Percentiles rank a stretch among this genome's conserved stretches.
Conservation (phyloP, 2,113 vertebrate species). For the Zosterops pallidus region DNA sequence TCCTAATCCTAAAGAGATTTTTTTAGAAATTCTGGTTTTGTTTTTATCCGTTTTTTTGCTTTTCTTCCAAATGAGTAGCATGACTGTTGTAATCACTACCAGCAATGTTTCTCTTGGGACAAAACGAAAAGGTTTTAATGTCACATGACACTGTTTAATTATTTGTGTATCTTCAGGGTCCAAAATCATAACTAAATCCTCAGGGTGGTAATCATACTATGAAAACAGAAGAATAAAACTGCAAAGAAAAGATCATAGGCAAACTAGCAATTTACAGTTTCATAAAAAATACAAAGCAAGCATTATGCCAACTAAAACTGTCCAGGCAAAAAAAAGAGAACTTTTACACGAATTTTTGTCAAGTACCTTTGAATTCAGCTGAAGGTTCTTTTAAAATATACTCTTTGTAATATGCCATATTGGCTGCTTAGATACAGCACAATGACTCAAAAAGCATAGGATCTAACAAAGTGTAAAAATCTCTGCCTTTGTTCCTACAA, state of each 20-base stretch:
- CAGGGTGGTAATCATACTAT: background rate
- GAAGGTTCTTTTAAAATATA: background rate
- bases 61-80: background rate
- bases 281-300: background rate
- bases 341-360: background rate
- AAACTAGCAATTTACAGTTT: background rate
- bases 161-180: background rate
- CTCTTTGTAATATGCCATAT: background rate
- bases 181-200: slow-evolving; percentile 7
- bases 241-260: background rate
- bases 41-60: background rate
- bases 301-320: background rate
- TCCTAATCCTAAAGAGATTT: background rate
- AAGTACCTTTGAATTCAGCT: background rate
- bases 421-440: slow-evolving; percentile 38
- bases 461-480: background rate
- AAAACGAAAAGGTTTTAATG: background rate
- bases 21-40: background rate
- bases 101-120: background rate
- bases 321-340: background rate
- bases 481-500: background rate
- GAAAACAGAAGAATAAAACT: background rate
- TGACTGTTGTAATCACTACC: background rate
- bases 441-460: background rate
- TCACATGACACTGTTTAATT: background rate